These are phyloP conservation scores for Tricholauxania praeusta DNA, from an alignment of 2,888 invertebrate genomes.

Conservation along the genomic window DNA sequence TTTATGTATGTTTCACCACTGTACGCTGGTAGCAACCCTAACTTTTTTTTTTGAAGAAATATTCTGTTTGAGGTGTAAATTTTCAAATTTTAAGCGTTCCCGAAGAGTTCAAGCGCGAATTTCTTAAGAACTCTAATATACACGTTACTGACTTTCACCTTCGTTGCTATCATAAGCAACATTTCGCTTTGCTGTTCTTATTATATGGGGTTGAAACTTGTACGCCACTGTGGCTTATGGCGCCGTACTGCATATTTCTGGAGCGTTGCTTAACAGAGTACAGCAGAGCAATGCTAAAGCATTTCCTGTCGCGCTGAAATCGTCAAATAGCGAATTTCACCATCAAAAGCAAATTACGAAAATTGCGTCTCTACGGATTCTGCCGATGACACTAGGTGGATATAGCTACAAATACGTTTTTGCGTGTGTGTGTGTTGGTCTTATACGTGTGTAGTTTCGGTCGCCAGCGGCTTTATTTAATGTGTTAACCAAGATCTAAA, in stretches of 20 bases:
- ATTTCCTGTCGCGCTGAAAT: conserved; percentile 25
- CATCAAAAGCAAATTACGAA: conserved; percentile 26
- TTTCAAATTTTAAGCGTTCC: too few species aligned
- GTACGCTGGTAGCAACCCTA: too few species aligned
- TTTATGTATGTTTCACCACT: too few species aligned
- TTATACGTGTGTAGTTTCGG: conserved; percentile 16
- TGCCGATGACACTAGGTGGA: conserved; percentile 3
- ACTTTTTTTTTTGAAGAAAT: too few species aligned
- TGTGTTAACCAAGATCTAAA: conserved; percentile 21
- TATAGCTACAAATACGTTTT: conserved; percentile 7
- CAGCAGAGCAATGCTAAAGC: neutral
- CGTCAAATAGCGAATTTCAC: conserved; percentile 12
- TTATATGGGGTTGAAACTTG: too few species aligned
- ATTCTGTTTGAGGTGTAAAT: too few species aligned
- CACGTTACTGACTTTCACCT: too few species aligned
- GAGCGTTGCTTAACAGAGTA: too few species aligned
- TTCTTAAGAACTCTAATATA: too few species aligned
- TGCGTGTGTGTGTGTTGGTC: conserved; percentile 10
- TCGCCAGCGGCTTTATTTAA: conserved; percentile 27
- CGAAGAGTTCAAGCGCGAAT: too few species aligned
- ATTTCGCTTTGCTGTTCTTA: too few species aligned
- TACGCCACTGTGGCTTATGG: conserved; percentile 10
- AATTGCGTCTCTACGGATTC: conserved; percentile 19
- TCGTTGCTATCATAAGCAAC: too few species aligned
- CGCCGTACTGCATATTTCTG: neutral